A percentile compares a stretch with the other conserved stretches of the same genome.
phyloP scores from a whole-genome alignment of 2,797 vertebrate genomes.

The Urocyon cinereoargenteus region DNA sequence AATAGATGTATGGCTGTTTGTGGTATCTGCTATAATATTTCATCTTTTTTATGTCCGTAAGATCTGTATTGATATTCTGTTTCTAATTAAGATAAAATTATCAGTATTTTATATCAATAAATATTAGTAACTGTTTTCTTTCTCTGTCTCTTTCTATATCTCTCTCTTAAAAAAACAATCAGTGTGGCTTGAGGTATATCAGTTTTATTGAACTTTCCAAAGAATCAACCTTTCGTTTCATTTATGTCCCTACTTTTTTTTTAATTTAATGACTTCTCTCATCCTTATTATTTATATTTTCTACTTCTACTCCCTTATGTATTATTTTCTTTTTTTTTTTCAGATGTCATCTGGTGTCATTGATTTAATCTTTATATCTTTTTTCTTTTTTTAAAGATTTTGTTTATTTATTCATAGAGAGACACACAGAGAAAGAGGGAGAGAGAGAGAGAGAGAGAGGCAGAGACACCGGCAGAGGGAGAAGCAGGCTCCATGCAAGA shows the following conservation, averaged over 20 bases:
- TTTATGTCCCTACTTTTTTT: neutral
- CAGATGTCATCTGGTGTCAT: neutral
- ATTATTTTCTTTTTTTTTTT: neutral
- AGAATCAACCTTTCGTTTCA: neutral
- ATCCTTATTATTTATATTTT: neutral
- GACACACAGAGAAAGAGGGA: too few species aligned
- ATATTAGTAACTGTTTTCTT: neutral
- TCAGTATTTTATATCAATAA: neutral
- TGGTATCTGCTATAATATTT: neutral
- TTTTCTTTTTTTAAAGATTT: neutral
- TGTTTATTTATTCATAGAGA: too few species aligned
- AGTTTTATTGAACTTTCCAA: neutral
- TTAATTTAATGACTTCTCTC: neutral
- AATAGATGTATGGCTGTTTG: neutral
- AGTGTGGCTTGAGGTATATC: neutral
- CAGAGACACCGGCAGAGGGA: too few species aligned
- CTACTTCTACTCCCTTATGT: neutral
- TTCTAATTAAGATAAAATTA: neutral
- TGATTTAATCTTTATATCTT: neutral
- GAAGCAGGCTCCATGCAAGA: too few species aligned
- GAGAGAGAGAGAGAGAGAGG: too few species aligned
- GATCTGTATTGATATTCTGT: neutral
- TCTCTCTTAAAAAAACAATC: neutral
- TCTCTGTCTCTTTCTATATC: neutral
- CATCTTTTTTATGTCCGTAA: neutral